These are phyloP conservation scores for Tachysurus vachellii DNA, from an alignment of 2,113 vertebrate genomes.

Conservation along the genomic window DNA sequence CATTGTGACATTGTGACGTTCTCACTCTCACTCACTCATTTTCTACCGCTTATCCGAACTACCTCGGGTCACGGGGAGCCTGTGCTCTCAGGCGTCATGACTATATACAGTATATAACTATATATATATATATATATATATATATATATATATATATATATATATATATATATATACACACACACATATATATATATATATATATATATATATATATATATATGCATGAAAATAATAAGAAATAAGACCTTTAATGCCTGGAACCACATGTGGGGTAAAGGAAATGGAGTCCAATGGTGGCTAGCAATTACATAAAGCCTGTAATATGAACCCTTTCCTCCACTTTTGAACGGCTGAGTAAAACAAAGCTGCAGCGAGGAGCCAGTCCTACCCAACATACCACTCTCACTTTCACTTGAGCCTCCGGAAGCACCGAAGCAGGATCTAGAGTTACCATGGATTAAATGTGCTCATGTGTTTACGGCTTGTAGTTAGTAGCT, in stretches of 20 bases:
- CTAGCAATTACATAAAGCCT: neutral
- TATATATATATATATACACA: neutral
- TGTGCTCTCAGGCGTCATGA: no score
- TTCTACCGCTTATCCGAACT: no score
- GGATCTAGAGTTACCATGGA: conserved; percentile 43
- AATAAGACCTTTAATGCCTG: neutral
- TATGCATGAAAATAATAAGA: neutral
- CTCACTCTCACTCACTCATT: no score
- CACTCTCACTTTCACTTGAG: conserved; percentile 20
- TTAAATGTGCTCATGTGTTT: conserved; percentile 50
- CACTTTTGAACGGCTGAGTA: neutral
- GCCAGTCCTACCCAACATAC: neutral
- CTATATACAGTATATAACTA: no score
- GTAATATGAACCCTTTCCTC: conserved; percentile 16
- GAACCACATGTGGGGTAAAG: neutral
- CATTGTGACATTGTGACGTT: no score
- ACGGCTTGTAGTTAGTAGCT: conserved; percentile 31
- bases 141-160: no score
- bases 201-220: neutral
- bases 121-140: no score
- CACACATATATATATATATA: neutral
- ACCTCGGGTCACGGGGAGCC: no score
- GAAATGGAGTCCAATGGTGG: neutral
- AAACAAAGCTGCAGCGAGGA: neutral
- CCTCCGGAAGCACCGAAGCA: conserved; percentile 16